Evolutionary conservation across 1,140 invertebrate species (phyloP).

Genomic region (Lethrus apterus): DNA sequence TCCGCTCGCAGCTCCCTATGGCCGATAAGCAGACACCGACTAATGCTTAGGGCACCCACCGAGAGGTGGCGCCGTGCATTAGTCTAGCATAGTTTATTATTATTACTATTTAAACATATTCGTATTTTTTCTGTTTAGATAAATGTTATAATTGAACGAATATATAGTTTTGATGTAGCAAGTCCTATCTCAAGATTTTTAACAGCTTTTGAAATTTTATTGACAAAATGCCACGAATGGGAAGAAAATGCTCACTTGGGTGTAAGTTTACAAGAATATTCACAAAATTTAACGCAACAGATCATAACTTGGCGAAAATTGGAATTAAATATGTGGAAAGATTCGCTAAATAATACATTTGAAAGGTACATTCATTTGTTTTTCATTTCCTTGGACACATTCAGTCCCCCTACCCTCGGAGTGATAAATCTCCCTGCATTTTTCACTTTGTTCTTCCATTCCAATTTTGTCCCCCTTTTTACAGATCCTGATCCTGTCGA

Average conservation of each 20-base stretch:
- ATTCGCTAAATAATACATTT: slow-evolving; percentile 59
- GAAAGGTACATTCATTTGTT: slow-evolving; percentile 40
- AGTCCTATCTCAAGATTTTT: slow-evolving; percentile 82
- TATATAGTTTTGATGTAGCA: slow-evolving; percentile 70
- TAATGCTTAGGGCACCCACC: no score
- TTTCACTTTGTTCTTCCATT: no score
- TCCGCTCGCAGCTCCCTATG: no score
- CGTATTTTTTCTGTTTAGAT: slow-evolving; percentile 24
- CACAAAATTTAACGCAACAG: slow-evolving; percentile 64
- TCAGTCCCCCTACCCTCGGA: no score
- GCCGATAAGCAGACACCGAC: no score
- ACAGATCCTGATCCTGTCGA: no score
- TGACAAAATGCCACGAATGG: slow-evolving; percentile 83
- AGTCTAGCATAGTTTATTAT: no score
- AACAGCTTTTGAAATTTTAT: slow-evolving; percentile 81
- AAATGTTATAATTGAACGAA: slow-evolving; percentile 58
- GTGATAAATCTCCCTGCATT: no score
- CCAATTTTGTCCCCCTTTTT: no score
- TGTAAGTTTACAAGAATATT: slow-evolving; percentile 69
- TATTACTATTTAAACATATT: no score
- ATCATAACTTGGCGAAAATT: slow-evolving; percentile 88
- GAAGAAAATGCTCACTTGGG: slow-evolving; percentile 81
- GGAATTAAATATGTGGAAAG: slow-evolving; percentile 82
- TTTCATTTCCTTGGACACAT: slow-evolving; percentile 1
- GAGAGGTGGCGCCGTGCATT: no score